Evolutionary conservation across 2,797 vertebrate species (phyloP).

Genomic region (Steatocranus sp.): DNA sequence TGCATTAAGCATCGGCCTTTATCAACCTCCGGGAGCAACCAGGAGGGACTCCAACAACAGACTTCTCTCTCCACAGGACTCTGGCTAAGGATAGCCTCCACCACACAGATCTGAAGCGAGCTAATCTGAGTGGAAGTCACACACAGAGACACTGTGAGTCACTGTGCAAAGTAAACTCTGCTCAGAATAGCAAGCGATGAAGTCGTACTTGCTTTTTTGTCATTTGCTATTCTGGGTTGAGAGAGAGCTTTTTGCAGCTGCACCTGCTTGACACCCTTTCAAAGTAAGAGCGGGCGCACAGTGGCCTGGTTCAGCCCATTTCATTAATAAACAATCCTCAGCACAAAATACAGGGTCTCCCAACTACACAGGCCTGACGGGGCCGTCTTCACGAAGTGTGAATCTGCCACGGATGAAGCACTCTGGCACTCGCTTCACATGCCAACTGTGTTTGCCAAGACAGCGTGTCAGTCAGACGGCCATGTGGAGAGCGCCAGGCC

Average conservation of each 20-base stretch:
- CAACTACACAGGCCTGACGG: background rate
- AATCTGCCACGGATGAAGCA: constrained; percentile 21
- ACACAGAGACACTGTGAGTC: background rate
- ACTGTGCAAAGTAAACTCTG: background rate
- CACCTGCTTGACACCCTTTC: background rate
- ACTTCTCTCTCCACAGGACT: background rate
- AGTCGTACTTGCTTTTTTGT: background rate
- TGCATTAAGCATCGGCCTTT: background rate
- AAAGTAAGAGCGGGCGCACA: background rate
- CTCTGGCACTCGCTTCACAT: constrained; percentile 7
- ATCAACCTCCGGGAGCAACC: background rate
- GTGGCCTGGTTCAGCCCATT: background rate
- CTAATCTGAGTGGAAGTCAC: background rate
- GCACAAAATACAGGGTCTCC: background rate
- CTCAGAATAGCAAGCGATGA: background rate
- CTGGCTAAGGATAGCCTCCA: background rate
- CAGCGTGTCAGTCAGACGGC: constrained; percentile 33
- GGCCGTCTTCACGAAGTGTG: constrained; percentile 5
- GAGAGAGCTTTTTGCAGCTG: background rate
- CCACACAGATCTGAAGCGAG: background rate
- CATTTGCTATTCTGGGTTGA: background rate
- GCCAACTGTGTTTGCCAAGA: constrained; percentile 55
- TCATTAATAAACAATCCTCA: background rate
- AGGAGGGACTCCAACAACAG: background rate
- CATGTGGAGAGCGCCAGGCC: constrained; percentile 34